Evolutionary conservation across 2,797 vertebrate species (phyloP).

Genomic region (Crax fasciolata): DNA sequence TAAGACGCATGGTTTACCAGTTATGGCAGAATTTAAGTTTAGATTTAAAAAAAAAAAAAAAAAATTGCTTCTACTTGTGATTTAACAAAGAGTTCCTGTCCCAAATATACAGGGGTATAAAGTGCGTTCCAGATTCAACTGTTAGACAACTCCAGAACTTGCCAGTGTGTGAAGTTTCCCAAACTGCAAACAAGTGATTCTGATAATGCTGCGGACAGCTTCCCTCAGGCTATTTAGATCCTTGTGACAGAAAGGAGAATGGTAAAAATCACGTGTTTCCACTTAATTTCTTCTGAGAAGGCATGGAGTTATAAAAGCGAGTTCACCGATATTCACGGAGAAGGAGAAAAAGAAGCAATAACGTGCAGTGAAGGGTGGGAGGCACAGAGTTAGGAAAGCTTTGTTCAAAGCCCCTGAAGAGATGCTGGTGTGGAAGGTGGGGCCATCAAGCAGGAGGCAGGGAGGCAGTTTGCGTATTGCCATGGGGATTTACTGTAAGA

Average conservation of each 20-base stretch:
- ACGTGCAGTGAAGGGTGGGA: not conserved
- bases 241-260: slow-evolving; percentile 40
- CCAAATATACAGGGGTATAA: not conserved
- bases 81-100: not conserved
- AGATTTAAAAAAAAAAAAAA: not conserved
- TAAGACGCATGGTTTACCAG: fast-evolving
- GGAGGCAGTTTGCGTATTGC: not conserved
- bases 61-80: not conserved
- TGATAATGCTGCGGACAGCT: not conserved
- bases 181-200: slow-evolving; percentile 9
- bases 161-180: not conserved
- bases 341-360: slow-evolving; percentile 5
- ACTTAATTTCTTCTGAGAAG: slow-evolving; percentile 46
- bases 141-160: not conserved
- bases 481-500: not conserved
- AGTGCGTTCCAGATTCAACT: slow-evolving; percentile 25
- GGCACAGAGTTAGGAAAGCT: not conserved
- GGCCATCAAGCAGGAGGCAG: not conserved
- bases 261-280: slow-evolving; percentile 39
- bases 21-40: slow-evolving; percentile 12
- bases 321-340: not conserved
- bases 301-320: slow-evolving; percentile 24
- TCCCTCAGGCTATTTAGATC: slow-evolving; percentile 31
- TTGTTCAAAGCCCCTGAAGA: not conserved
- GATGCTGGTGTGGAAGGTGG: not conserved